phyloP scores from a whole-genome alignment of 2,113 vertebrate genomes.

The Oostethus manadensis region DNA sequence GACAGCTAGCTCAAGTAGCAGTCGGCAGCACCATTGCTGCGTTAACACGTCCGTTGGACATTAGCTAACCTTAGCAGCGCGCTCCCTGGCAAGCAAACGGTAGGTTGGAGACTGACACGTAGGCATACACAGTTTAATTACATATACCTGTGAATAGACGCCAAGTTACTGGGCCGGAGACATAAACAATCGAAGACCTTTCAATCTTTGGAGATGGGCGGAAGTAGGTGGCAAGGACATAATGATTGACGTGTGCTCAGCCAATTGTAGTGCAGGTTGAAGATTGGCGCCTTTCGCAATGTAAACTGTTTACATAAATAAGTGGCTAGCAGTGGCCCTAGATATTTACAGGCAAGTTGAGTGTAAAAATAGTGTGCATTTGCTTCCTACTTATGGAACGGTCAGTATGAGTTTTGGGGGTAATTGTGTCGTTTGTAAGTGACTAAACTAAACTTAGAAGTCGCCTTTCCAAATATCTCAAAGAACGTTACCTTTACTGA shows the following conservation, averaged over 20 bases:
- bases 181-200: slow-evolving; percentile 44
- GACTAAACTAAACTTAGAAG: too few species aligned
- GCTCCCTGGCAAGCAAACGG: neutral
- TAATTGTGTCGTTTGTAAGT: too few species aligned
- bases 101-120: neutral
- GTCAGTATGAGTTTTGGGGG: too few species aligned
- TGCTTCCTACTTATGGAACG: too few species aligned
- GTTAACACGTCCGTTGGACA: neutral
- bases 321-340: too few species aligned
- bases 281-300: slow-evolving; percentile 1
- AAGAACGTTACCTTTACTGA: too few species aligned
- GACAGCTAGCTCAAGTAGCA: slow-evolving; percentile 26
- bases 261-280: slow-evolving; percentile 40
- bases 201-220: slow-evolving; percentile 24
- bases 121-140: neutral
- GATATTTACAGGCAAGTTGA: too few species aligned
- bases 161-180: slow-evolving; percentile 11
- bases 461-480: too few species aligned
- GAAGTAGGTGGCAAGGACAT: slow-evolving; percentile 64
- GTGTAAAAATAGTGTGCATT: too few species aligned
- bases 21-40: slow-evolving; percentile 28
- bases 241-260: slow-evolving; percentile 32
- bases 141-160: slow-evolving; percentile 44
- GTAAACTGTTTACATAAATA: too few species aligned
- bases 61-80: neutral